Base-by-base conservation (phyloP, 2,797 vertebrate genomes). In the Nyctalus aviator region DNA sequence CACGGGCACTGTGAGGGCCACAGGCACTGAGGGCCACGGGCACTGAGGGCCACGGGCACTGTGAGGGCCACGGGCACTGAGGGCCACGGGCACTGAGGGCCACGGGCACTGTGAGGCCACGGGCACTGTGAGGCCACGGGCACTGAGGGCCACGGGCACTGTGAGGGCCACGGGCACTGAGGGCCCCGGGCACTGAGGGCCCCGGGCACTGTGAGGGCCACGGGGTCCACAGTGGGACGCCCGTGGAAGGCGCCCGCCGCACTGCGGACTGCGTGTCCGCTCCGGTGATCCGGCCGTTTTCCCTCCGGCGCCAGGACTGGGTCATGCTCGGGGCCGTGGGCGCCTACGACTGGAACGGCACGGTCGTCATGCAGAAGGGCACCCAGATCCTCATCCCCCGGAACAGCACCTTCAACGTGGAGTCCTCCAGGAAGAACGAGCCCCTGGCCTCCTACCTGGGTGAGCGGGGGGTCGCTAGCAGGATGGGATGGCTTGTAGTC, bases 311-410 rank as follows among this genome's bases (percentile, higher is more conserved):
- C 25, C 71, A 99, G 99, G 99, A 99, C 0, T 99, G 98, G 91
- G 77, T 99, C 95, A 98, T 99, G 98, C 98, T 99, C 64, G 99
- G 99, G 95, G 99, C 99, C 11, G 99, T 99, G 82, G 99, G 99
- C 84, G 99, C 99, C 0, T 99, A 99, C 86, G 99, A 99, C 93
- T 99, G 99, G 99, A 99, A 99, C 8, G 99, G 99, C 90, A 99
- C 99, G 0, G 99, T 99, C 27, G 97, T 99, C 30, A 99, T 99
- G 99, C 98, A 99, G 30, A 98, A 98, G 2, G 97, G 97, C 1
- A 95, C 87, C 55, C 88, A 68, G 44, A 96, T 97, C 20, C 55
- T 99, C 30, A 96, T 98, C 62, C 99, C 99, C 13, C 62, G 72
- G 73, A 99, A 99, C 59, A 97, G 94, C 18, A 96, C 98, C 71